Evolutionary conservation across 2,888 invertebrate genomes (phyloP).

Genomic region (Lepidocyrtinus sp.): DNA sequence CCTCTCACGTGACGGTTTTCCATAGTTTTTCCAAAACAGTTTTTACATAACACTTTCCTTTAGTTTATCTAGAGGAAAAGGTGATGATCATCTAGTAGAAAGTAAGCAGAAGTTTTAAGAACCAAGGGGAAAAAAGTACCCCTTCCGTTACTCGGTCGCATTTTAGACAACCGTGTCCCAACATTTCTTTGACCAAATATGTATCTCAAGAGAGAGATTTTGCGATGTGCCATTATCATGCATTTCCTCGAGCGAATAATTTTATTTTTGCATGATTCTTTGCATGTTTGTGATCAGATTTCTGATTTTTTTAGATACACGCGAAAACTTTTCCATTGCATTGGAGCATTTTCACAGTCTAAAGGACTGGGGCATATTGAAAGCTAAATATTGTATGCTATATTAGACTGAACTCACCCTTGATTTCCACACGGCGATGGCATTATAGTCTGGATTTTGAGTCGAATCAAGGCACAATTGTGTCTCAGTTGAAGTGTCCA

Average conservation of each 20-base stretch:
- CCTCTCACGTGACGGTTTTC: neutral
- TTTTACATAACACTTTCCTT: neutral
- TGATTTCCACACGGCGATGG: slow-evolving; percentile 33
- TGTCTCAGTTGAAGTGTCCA: slow-evolving; percentile 28
- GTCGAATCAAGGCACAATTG: slow-evolving; percentile 27
- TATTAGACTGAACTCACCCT: slow-evolving; percentile 30
- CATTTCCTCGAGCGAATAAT: slow-evolving; percentile 52
- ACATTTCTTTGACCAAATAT: neutral
- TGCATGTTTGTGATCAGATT: neutral
- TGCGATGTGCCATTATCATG: slow-evolving; percentile 43
- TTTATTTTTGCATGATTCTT: slow-evolving; percentile 9
- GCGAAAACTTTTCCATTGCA: neutral
- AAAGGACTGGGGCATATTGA: neutral
- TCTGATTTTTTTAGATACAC: neutral
- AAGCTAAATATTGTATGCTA: no score
- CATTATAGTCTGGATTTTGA: slow-evolving; percentile 44
- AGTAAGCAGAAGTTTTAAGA: neutral
- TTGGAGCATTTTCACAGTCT: neutral
- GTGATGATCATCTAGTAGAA: neutral
- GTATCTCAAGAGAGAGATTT: slow-evolving; percentile 52
- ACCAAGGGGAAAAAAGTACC: neutral
- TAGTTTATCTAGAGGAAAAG: neutral
- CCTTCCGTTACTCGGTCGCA: slow-evolving; percentile 13
- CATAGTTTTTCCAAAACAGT: neutral
- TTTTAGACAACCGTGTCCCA: slow-evolving; percentile 6